Base-by-base conservation (phyloP, 2,888 invertebrate species). In the Diarsia mendica region DNA sequence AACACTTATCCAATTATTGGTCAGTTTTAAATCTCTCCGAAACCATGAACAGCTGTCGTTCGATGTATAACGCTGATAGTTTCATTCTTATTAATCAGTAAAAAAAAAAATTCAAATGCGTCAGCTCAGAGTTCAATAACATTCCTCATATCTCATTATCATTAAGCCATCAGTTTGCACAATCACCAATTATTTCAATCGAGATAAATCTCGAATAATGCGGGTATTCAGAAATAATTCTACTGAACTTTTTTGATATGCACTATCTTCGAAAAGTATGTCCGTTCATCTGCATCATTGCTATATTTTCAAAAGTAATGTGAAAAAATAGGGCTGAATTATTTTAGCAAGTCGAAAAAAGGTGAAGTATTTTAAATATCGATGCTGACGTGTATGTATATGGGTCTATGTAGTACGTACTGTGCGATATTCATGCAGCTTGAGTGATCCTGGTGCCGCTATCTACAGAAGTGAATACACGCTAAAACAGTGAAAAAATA, bases 391-490 rank as follows among this genome's bases (percentile, higher is more conserved):
- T 87, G 91, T 89, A 92, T 72, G 89, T 90, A 90, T 89, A 88
- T 92, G 91, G 88, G 90, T 91, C 87, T 92, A 92, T 92, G 91
- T 91, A 87, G 90, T 89, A 91, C 90, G 89, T 87, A 87, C 87
- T 91, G 94, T 95, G 94, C 92, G 82, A 90, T 90, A 91, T 88
- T 92, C 95, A 95, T 96, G 95, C 95, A 93, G 92, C 93, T 92
- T 91, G 91, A 90, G 93, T 93, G 92, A 92, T 91, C 93, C 91
- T 88, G 91, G 89, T 91, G n/a, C 93, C 85, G 91, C 92, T 94
- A 93, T 93, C 94, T 94, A 95, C 90, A 92, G 91, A 89, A 92
- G 91, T 93, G 91, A 93, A 92, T 90, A 93, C 87, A 92, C 88
- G 90, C 92, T 94, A 94, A 92, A 94, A 92, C 76, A 90, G 90